These are phyloP conservation scores for Ecliptopera silaceata DNA, from an alignment of 2,888 invertebrate species.

Conservation along the genomic window DNA sequence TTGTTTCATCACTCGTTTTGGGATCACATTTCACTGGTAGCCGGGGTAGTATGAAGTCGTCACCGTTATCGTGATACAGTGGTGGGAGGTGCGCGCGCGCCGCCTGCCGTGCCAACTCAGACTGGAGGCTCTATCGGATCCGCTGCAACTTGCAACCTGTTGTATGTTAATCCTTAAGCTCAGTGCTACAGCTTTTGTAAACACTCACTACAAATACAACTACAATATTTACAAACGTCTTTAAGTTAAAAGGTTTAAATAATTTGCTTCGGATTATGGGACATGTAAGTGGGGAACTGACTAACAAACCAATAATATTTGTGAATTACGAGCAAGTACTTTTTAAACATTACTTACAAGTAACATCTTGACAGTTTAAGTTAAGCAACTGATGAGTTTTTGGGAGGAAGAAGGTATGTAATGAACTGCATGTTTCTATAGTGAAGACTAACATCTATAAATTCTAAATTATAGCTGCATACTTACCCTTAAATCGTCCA, in stretches of 20 bases:
- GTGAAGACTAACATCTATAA: no score
- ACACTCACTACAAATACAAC: constrained; percentile 55
- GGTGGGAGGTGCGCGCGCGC: constrained; percentile 68
- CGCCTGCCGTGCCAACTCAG: constrained; percentile 66
- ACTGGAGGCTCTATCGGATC: constrained; percentile 75
- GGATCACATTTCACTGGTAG: constrained; percentile 12
- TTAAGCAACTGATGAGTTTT: no score
- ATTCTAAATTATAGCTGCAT: no score
- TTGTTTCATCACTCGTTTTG: constrained; percentile 24
- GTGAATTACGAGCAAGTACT: background rate
- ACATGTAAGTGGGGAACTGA: constrained; percentile 10
- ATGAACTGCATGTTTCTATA: no score
- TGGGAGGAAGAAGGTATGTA: no score
- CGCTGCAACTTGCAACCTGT: constrained; percentile 72
- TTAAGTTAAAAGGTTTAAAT: constrained; percentile 36
- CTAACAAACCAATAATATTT: background rate
- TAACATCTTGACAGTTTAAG: no score
- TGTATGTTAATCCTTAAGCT: constrained; percentile 70
- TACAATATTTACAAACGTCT: constrained; percentile 39
- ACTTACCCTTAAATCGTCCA: no score
- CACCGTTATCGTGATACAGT: constrained; percentile 39
- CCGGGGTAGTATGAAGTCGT: constrained; percentile 29
- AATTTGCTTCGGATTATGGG: constrained; percentile 27
- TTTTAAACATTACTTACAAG: background rate
- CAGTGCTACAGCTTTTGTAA: constrained; percentile 65